These are phyloP conservation scores for Xiphorhynchus elegans DNA, from an alignment of 2,113 vertebrate genomes.

Conservation along the genomic window DNA sequence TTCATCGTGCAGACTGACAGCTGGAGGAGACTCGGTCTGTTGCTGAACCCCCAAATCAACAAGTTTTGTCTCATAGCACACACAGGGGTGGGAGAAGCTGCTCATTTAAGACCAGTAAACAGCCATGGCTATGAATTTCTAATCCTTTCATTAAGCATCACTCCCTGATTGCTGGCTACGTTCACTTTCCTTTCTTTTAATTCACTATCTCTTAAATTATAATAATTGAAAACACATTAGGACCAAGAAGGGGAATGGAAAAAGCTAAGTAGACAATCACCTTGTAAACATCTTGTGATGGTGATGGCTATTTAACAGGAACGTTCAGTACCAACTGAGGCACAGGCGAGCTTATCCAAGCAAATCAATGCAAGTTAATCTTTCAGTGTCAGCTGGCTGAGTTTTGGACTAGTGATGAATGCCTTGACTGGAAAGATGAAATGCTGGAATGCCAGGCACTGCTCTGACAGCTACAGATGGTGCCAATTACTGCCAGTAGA, in stretches of 20 bases:
- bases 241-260: constrained; percentile 19
- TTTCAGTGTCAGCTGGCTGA: constrained; percentile 84
- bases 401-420: constrained; percentile 84
- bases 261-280: constrained; percentile 66
- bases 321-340: constrained; percentile 69
- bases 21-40: constrained; percentile 20
- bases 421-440: constrained; percentile 82
- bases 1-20: constrained; percentile 22
- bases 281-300: constrained; percentile 76
- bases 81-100: neutral
- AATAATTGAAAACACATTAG: constrained; percentile 67
- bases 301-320: constrained; percentile 73
- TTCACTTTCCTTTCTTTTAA: constrained; percentile 52
- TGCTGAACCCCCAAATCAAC: constrained; percentile 37
- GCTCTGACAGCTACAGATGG: constrained; percentile 89
- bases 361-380: constrained; percentile 89
- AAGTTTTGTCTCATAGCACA: constrained; percentile 36
- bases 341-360: constrained; percentile 81
- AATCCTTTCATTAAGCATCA: neutral
- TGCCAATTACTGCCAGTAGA: constrained; percentile 87
- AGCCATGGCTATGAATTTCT: constrained; percentile 26
- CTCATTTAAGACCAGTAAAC: constrained; percentile 30
- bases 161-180: neutral
- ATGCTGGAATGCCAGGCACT: constrained; percentile 81
- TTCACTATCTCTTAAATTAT: constrained; percentile 58